Percentiles rank a stretch among this genome's conserved stretches.
Evolutionary conservation across 2,888 invertebrate species (phyloP).

Genomic region (Nysson spinosus): DNA sequence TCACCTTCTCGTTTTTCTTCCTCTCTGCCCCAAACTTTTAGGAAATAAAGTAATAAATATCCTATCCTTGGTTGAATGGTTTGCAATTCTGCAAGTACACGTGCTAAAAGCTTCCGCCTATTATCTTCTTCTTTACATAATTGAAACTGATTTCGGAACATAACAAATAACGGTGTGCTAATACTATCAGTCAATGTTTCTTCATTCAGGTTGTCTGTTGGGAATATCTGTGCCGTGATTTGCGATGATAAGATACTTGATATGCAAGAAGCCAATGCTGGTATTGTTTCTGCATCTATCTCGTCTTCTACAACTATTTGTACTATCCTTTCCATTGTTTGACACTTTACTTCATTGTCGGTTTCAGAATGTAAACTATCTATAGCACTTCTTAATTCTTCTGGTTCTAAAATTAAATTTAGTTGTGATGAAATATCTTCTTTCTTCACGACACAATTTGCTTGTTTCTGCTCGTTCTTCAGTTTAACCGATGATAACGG

Average conservation of each 20-base stretch:
- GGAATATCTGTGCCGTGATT: conserved; percentile 79
- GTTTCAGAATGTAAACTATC: conserved; percentile 81
- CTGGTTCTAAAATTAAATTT: conserved; percentile 74
- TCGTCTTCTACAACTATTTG: conserved; percentile 82
- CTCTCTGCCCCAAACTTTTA: conserved; percentile 86
- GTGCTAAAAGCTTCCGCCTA: conserved; percentile 87
- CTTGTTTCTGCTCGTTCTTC: conserved; percentile 77
- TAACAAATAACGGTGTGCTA: conserved; percentile 90
- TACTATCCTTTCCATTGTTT: conserved; percentile 82
- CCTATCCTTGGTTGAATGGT: conserved; percentile 86
- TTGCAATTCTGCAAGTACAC: conserved; percentile 86
- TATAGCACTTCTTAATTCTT: conserved; percentile 80
- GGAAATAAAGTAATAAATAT: conserved; percentile 92
- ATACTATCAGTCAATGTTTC: conserved; percentile 86
- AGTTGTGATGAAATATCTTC: conserved; percentile 70
- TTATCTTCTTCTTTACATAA: conserved; percentile 85
- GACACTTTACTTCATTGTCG: conserved; percentile 81
- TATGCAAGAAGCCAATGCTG: conserved; percentile 81
- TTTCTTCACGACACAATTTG: conserved; percentile 69
- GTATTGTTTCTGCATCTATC: conserved; percentile 81
- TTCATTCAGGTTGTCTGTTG: conserved; percentile 80
- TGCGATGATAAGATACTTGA: conserved; percentile 80
- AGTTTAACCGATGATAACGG: conserved; percentile 87
- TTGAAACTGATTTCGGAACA: conserved; percentile 90
- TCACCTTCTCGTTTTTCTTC: conserved; percentile 79